phyloP scores from a whole-genome alignment of 2,113 vertebrate genomes.

The Periophthalmodon schlosseri region DNA sequence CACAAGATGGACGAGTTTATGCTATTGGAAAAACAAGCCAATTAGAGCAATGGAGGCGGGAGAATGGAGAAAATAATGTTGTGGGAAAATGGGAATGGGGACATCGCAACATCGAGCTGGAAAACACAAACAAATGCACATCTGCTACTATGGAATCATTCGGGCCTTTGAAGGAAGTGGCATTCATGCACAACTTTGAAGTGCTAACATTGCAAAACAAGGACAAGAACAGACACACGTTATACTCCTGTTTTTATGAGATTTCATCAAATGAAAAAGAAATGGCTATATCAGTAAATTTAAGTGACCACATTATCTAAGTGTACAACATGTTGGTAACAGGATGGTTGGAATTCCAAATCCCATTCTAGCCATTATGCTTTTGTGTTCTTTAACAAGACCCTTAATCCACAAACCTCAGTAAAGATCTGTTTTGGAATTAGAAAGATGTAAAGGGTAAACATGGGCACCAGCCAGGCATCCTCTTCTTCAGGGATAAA shows the following conservation, averaged over 20 bases:
- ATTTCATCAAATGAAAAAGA: neutral
- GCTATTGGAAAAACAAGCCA: slow-evolving; percentile 10
- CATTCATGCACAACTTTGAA: neutral
- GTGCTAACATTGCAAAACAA: neutral
- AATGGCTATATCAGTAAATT: neutral
- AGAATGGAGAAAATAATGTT: neutral
- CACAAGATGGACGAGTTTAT: slow-evolving; percentile 5
- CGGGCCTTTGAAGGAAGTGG: neutral
- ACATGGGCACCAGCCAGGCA: too few relatives aligned
- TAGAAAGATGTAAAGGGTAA: too few relatives aligned
- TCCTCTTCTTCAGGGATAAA: too few relatives aligned
- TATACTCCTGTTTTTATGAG: neutral
- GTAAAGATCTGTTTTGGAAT: too few relatives aligned
- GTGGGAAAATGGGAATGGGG: neutral
- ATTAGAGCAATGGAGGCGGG: slow-evolving; percentile 1
- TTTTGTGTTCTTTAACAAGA: too few relatives aligned
- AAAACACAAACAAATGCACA: slow-evolving; percentile 19
- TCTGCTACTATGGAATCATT: neutral
- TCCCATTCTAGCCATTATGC: too few relatives aligned
- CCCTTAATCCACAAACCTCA: too few relatives aligned
- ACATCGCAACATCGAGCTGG: neutral
- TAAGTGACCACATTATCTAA: too few relatives aligned
- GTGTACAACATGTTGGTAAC: too few relatives aligned
- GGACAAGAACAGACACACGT: neutral
- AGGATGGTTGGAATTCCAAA: too few relatives aligned